Base-by-base conservation (phyloP, 2,888 invertebrate species). In the Euplexia lucipara region DNA sequence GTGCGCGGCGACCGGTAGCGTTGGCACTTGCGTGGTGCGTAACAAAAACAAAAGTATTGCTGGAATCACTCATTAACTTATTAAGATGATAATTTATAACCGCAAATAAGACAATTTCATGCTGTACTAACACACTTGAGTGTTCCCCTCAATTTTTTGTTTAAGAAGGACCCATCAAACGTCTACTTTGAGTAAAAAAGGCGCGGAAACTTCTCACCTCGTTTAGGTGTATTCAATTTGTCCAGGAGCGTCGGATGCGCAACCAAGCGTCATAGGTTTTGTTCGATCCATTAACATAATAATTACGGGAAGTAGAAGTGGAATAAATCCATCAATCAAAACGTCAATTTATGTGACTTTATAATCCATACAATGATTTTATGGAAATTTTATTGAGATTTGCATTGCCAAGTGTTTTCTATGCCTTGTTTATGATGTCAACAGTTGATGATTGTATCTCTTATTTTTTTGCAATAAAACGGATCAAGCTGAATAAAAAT, bases 81-180 rank as follows among this genome's bases (percentile, higher is more conserved):
- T 94, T 94, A 94, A 90, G 91, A 94, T 94, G 92, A 91, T 94
- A 94, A 95, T 95, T 91, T 94, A 95, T 94, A 89, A 88, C 88
- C 84, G 84, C 85, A 79, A 84, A 83, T 83, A 86, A 87, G 88
- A 90, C 90, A 91, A 94, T 93, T 94, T 91, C 89, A 91, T 91
- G 91, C 88, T 88, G 82, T 83, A 82, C 75, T 82, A 75, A 74
- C 79, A 83, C 79, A 83, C 75, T 84, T 82, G 83, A 79, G 82
- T 83, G 80, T 82, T 75, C 75, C 78, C 74, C 78, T 75, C 58
- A 83, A 81, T 83, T 89, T 89, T 75, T 75, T 80, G 48, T 75
- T 53, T 49, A 57, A 65, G 30, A 74, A 79, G 70, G 72, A 72
- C 71, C 51, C 58, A 65, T 73, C 64, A 63, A 69, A 76, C 64